These are phyloP conservation scores for Pseudomugil tenellus DNA, from an alignment of 2,797 vertebrate species.

Conservation along the genomic window DNA sequence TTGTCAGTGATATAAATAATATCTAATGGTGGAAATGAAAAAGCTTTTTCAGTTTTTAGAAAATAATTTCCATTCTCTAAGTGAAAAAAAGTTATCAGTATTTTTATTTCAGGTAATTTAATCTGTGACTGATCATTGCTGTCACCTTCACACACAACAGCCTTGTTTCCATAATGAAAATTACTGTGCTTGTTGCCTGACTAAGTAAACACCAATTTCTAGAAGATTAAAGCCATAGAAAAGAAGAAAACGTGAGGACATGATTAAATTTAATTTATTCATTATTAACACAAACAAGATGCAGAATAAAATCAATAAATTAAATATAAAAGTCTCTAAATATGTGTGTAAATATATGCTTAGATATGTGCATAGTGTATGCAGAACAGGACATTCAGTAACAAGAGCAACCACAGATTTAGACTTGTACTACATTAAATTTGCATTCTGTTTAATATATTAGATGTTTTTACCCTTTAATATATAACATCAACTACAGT, in stretches of 20 bases:
- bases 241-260: slow-evolving; percentile 21
- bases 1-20: not conserved
- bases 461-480: too few relatives aligned
- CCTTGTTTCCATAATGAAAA: slow-evolving; percentile 60
- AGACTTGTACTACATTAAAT: slow-evolving; percentile 2
- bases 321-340: slow-evolving; percentile 1
- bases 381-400: not conserved
- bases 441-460: not conserved
- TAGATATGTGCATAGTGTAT: not conserved
- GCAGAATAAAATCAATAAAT: slow-evolving; percentile 27
- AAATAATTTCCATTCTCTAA: not conserved
- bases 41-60: not conserved
- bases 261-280: slow-evolving; percentile 32
- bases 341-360: slow-evolving; percentile 2
- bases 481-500: too few relatives aligned
- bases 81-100: too few relatives aligned
- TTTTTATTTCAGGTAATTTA: not conserved
- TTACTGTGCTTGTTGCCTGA: slow-evolving; percentile 58
- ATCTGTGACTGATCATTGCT: not conserved
- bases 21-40: not conserved
- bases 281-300: slow-evolving; percentile 38
- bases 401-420: not conserved
- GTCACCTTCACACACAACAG: slow-evolving; percentile 4
- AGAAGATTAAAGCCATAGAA: slow-evolving; percentile 72
- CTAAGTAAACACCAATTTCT: slow-evolving; percentile 69